Evolutionary conservation across 92 coral and sea anemone species (phyloP), one percentile per base, ranked within the genome.

Genomic region (Phenganax stokvisi): DNA sequence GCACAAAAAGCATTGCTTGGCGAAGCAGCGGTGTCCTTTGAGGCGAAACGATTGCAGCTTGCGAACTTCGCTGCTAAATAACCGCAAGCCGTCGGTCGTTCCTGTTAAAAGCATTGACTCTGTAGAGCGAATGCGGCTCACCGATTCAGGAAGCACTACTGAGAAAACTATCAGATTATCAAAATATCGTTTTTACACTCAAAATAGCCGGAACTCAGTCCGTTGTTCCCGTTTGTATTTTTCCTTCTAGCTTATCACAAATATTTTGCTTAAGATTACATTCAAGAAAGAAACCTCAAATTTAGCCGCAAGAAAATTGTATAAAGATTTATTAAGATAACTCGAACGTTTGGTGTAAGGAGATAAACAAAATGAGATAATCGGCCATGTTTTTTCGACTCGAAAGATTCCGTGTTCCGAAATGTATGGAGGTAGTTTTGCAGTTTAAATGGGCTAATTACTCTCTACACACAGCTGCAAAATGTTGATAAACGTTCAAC

Each of bases 11-110:
- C 9, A 20, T 64, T 64, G 70, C 31, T 12, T 16, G 53, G 73
- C 73, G 4, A 68, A 30, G 52, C 73, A 54, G 73, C 73, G 73
- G 73, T 27, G 3, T 12, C 73, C 13, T 68, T 68, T 20, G 16
- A 25, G 6, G 9, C 6, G 13, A 30, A 68, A 68, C 13, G 9
- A 28, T 64, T 68, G 29, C 16, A 2, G 53, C 47, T 37, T 12
- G 73, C 73, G 53, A 68, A 30, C 53, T 68, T 68, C 29, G 73
- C 53, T 68, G 73, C 73, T 68, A 68, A 68, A 7, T 68, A 13
- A 68, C 73, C 73, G 73, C 73, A 68, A 12, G 3, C 73, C 17
- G 73, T 68, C 73, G 73, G 73, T 37, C 10, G 6, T 27, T 64
- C 47, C 37, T 68, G 73, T 68, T 37, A 37, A 37, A 37, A 37